Evolutionary conservation across 2,113 vertebrate genomes (phyloP).

Genomic region (Prunella fulvescens): DNA sequence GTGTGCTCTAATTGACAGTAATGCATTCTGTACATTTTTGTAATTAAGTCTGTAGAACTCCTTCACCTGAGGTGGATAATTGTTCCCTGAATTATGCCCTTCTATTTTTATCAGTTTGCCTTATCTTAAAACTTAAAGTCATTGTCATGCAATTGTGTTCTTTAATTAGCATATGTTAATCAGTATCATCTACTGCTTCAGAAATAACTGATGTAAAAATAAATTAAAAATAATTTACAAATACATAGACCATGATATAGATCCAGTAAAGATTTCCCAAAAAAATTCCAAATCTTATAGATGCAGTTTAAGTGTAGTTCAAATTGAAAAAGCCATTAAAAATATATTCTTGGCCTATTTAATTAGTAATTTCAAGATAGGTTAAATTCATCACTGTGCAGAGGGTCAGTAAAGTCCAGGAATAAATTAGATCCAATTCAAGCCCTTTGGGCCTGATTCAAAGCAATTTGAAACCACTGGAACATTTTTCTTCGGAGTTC

Average conservation of each 20-base stretch:
- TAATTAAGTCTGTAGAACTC: conserved; percentile 56
- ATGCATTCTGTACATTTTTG: conserved; percentile 41
- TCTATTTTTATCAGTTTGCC: conserved; percentile 29
- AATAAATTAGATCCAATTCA: neutral
- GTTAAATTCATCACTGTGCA: neutral
- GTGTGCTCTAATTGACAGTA: conserved; percentile 51
- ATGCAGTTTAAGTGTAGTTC: neutral
- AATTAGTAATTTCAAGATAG: neutral
- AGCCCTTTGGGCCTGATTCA: neutral
- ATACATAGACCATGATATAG: neutral
- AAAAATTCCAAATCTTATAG: neutral
- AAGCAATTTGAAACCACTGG: neutral
- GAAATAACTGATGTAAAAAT: neutral
- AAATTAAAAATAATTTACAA: neutral
- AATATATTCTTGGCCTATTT: neutral
- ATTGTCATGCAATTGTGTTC: neutral
- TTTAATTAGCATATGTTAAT: neutral
- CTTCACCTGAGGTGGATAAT: conserved; percentile 40
- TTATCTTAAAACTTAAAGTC: conserved; percentile 6
- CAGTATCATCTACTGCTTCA: neutral
- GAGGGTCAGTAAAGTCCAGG: neutral
- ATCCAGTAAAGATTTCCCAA: neutral
- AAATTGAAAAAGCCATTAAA: neutral
- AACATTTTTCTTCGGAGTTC: neutral
- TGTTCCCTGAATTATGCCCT: conserved; percentile 35